Evolutionary conservation across 2,113 vertebrate genomes (phyloP).

Genomic region (Cygnus atratus): DNA sequence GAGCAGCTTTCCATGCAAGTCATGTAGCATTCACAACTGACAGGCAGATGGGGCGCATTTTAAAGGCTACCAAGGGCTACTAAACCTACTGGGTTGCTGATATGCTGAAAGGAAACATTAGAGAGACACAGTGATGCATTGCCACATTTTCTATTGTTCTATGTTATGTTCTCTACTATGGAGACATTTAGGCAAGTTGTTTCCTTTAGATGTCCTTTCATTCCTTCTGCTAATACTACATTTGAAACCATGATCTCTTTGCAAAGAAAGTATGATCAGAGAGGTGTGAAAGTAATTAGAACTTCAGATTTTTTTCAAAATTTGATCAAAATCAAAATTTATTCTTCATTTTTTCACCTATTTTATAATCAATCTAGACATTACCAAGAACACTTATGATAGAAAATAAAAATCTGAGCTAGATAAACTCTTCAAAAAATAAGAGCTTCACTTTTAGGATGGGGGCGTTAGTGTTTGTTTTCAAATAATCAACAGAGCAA

Average conservation of each 20-base stretch:
- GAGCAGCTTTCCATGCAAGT: not conserved
- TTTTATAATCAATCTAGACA: not conserved
- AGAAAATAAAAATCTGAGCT: not conserved
- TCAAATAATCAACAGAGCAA: not conserved
- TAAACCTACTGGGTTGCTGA: not conserved
- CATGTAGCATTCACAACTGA: not conserved
- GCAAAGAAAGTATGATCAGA: not conserved
- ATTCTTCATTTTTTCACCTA: not conserved
- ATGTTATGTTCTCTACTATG: not conserved
- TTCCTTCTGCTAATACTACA: not conserved
- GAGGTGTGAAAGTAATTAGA: not conserved
- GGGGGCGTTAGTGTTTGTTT: fast-evolving
- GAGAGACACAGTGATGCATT: not conserved
- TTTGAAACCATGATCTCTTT: not conserved
- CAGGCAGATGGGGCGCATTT: not conserved
- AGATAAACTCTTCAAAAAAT: not conserved
- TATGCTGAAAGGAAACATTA: not conserved
- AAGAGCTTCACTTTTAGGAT: not conserved
- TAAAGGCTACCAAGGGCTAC: not conserved
- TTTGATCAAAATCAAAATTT: not conserved
- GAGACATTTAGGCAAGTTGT: not conserved
- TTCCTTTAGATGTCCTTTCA: not conserved
- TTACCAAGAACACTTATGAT: not conserved
- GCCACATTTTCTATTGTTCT: not conserved
- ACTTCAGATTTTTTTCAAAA: not conserved